Percentiles rank a stretch among this genome's conserved stretches.
These are phyloP conservation scores for Emmelina monodactyla DNA, from an alignment of 2,888 invertebrate species.

Conservation along the genomic window DNA sequence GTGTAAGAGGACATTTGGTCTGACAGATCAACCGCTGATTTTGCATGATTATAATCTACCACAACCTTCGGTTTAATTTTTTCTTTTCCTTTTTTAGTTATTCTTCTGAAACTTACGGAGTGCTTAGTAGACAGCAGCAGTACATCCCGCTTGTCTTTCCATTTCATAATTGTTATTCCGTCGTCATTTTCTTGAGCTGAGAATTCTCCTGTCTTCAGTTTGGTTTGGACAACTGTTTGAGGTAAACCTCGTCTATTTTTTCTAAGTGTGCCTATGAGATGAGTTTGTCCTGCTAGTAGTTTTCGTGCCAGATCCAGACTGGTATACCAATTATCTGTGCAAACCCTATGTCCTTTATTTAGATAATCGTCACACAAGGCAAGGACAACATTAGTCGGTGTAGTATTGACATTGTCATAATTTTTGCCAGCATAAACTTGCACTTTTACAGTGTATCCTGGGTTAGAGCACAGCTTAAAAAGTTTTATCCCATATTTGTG, in stretches of 20 bases:
- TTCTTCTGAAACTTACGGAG: background rate
- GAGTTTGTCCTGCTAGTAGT: conserved; percentile 17
- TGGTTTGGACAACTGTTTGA: conserved; percentile 17
- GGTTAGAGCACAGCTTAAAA: conserved; percentile 14
- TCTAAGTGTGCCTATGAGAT: conserved; percentile 21
- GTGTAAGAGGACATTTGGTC: conserved; percentile 12
- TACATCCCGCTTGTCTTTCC: conserved; percentile 11
- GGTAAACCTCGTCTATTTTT: conserved; percentile 20
- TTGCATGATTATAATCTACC: conserved; percentile 3
- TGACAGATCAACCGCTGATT: conserved; percentile 10
- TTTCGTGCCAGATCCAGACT: conserved; percentile 19
- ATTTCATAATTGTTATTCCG: conserved; percentile 13
- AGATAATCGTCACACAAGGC: conserved; percentile 15
- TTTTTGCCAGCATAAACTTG: conserved; percentile 17
- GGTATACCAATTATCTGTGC: conserved; percentile 19
- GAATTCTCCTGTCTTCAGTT: conserved; percentile 17
- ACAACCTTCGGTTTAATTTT: conserved; percentile 11
- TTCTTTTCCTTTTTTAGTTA: conserved; percentile 7
- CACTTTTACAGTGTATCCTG: conserved; percentile 17
- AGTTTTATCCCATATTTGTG: conserved; percentile 9
- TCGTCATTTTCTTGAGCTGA: conserved; percentile 16
- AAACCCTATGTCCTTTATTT: conserved; percentile 18
- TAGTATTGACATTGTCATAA: conserved; percentile 10
- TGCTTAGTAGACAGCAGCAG: conserved; percentile 7
- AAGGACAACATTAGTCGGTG: conserved; percentile 11